Conservation (phyloP, 2,113 vertebrate genomes). For the Nibea albiflora region DNA sequence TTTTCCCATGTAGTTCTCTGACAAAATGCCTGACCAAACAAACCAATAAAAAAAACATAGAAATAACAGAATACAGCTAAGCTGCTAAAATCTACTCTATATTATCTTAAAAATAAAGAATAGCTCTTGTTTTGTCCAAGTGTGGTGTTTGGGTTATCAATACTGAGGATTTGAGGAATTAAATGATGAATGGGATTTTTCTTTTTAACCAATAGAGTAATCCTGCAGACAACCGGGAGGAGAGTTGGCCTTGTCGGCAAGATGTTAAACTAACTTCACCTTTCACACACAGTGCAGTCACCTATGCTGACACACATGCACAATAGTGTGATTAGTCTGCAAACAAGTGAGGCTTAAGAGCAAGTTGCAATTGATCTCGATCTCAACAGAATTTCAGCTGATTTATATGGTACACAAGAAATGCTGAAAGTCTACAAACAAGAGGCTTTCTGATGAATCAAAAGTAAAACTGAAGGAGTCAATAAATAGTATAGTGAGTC, state of each 20-base stretch:
- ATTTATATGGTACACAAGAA: constrained; percentile 25
- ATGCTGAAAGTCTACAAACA: neutral
- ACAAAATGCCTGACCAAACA: neutral
- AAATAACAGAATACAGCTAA: neutral
- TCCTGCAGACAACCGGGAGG: neutral
- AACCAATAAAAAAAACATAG: neutral
- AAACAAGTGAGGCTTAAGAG: constrained; percentile 17
- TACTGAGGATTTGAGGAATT: neutral
- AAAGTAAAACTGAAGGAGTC: neutral
- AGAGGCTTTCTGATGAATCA: neutral
- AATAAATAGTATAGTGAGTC: neutral
- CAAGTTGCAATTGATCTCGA: neutral
- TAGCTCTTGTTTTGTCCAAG: neutral
- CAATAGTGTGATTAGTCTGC: constrained; percentile 20
- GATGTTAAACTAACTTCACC: constrained; percentile 21
- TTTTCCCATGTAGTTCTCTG: neutral
- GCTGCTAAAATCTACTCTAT: neutral
- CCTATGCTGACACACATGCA: constrained; percentile 12
- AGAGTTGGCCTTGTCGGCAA: neutral
- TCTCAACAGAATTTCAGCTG: neutral
- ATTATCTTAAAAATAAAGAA: neutral
- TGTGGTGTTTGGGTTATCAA: neutral
- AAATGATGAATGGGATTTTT: neutral
- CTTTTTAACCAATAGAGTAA: neutral
- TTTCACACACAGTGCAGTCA: neutral